These are phyloP conservation scores for Distichodus sexfasciatus DNA, from an alignment of 2,797 vertebrate genomes.

Conservation along the genomic window DNA sequence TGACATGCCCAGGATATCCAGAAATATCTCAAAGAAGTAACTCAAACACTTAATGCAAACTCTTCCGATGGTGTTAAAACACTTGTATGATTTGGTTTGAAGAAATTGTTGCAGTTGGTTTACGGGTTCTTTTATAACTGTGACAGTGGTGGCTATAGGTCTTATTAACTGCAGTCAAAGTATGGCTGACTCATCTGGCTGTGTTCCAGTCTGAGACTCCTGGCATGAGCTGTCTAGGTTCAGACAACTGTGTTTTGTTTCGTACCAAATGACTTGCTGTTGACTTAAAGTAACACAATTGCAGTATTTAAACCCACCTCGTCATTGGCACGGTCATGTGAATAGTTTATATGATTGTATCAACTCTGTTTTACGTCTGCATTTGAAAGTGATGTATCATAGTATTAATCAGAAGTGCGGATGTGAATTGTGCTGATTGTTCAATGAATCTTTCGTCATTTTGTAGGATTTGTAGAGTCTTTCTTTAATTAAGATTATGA, in stretches of 20 bases:
- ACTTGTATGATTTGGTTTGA: too few species aligned
- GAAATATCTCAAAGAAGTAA: too few species aligned
- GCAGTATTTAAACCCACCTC: constrained; percentile 5
- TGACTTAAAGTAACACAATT: constrained; percentile 20
- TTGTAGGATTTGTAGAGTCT: too few species aligned
- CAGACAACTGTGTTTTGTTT: constrained; percentile 34
- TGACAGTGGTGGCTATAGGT: constrained; percentile 4
- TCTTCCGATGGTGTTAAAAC: too few species aligned
- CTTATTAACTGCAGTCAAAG: background rate
- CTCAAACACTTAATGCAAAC: too few species aligned
- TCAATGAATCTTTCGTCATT: too few species aligned
- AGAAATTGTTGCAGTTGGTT: too few species aligned
- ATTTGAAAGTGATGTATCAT: background rate
- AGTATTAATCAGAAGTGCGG: background rate
- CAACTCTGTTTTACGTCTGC: background rate
- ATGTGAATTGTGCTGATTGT: background rate
- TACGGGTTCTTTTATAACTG: background rate
- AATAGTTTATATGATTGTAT: background rate
- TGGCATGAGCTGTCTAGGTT: constrained; percentile 26
- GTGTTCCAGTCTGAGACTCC: constrained; percentile 19
- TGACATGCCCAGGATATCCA: too few species aligned
- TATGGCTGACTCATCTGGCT: constrained; percentile 22
- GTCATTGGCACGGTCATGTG: constrained; percentile 17
- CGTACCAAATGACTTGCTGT: constrained; percentile 32
- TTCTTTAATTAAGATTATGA: too few species aligned